Evolutionary conservation across 2,888 invertebrate genomes (phyloP).

Genomic region (Campoplex capitator): DNA sequence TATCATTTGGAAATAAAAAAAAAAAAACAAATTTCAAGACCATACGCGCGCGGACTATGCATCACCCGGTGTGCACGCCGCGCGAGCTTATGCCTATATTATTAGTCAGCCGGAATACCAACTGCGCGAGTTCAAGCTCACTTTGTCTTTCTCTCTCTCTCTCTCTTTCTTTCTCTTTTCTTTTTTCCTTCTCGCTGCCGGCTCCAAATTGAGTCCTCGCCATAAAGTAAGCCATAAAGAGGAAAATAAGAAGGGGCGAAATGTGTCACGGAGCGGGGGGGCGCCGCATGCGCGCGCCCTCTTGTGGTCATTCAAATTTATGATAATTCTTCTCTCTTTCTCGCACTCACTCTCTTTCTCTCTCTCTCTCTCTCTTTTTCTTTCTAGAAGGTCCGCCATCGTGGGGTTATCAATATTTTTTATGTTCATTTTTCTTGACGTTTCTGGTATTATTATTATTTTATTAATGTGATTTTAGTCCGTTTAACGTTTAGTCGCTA

Average conservation of each 20-base stretch:
- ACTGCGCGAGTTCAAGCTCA: constrained; percentile 78
- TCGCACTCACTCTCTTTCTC: neutral
- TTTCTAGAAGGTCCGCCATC: constrained; percentile 73
- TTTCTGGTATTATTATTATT: constrained; percentile 66
- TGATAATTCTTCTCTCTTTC: constrained; percentile 77
- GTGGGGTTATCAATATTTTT: constrained; percentile 81
- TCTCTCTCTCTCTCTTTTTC: neutral
- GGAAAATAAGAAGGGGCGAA: constrained; percentile 83
- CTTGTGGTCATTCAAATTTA: constrained; percentile 83
- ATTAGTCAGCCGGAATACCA: constrained; percentile 88
- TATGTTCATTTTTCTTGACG: constrained; percentile 56
- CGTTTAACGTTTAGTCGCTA: constrained; percentile 48
- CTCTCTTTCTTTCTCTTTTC: constrained; percentile 20
- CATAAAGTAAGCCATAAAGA: constrained; percentile 84
- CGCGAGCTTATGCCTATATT: constrained; percentile 88
- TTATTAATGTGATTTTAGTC: constrained; percentile 39
- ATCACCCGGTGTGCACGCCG: constrained; percentile 86
- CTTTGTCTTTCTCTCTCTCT: constrained; percentile 41
- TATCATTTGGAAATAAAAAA: constrained; percentile 6
- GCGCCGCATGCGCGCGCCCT: constrained; percentile 66
- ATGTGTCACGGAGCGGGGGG: constrained; percentile 74
- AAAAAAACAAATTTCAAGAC: neutral
- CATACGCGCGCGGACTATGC: constrained; percentile 83
- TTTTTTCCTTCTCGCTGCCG: constrained; percentile 74
- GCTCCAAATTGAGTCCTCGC: constrained; percentile 86